Evolutionary conservation across 2,797 vertebrate species (phyloP), one percentile per base, ranked within the genome.

Genomic region (Silurus lanzhouensis): DNA sequence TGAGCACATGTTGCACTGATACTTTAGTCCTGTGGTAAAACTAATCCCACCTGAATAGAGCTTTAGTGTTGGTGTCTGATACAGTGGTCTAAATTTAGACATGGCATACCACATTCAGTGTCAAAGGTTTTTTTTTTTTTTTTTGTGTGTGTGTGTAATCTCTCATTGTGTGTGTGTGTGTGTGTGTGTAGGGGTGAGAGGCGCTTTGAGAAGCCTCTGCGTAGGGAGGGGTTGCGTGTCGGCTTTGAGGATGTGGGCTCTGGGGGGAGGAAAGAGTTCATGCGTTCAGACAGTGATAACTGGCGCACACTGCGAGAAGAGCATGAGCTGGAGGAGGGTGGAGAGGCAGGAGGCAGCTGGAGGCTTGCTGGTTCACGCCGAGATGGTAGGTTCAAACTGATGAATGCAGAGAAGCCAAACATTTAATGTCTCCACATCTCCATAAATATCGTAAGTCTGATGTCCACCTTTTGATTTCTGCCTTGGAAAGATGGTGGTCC

Each of bases 271-370:
- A 97, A 98, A 92, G 97, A 98, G n/a, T 96, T 94, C 58, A 95
- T 97, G 85, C 97, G 97, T 88, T 97, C 97, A 6, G 97, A 98
- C 92, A 98, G 97, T 1, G 96, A 97, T 92, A 98, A 98, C 91
- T 98, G 97, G 97, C 96, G 97, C 76, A 96, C 95, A 0, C 95
- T 97, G 17, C 93, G 97, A 13, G 97, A 97, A 84, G 97, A 98
- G 85, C 96, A 97, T 31, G 95, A 96, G 81, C 96, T 96, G 60
- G 97, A 97, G 0, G 96, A 97, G 6, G 95, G 91, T 3, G 81
- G 64, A 77, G 93, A 96, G 86, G 83, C 91, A 0, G 92, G 93
- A 66, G 94, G 88, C 89, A 97, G 93, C 90, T 97, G 96, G 96
- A 96, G 96, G 90, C 90, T 95, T 57, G 86, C 92, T 58, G 95